A percentile compares a stretch with the other conserved stretches of the same genome.
phyloP scores from a whole-genome alignment of 2,113 vertebrate species.

The Riparia riparia region DNA sequence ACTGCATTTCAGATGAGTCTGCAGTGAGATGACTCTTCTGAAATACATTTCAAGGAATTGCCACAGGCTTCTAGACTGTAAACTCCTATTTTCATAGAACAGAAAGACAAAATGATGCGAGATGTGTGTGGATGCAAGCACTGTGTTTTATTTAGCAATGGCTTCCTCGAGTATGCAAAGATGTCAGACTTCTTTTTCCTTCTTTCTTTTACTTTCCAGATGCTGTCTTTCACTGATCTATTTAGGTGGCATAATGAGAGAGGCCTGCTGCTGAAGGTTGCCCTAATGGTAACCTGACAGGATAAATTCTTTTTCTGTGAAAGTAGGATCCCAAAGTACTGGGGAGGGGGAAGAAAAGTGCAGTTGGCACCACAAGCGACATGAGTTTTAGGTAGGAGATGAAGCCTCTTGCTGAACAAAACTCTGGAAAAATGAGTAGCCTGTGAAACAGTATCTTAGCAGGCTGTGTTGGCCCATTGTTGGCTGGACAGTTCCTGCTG shows the following conservation, averaged over 20 bases:
- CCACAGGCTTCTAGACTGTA: neutral
- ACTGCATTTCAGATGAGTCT: conserved; percentile 15
- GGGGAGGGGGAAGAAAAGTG: neutral
- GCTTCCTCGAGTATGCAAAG: neutral
- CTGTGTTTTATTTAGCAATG: neutral
- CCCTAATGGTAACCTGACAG: neutral
- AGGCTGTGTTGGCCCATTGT: neutral
- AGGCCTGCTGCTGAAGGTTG: neutral
- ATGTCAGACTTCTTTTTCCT: neutral
- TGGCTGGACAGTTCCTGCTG: neutral
- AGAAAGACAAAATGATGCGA: neutral
- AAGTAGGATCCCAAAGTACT: neutral
- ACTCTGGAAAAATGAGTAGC: neutral
- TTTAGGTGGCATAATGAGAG: neutral
- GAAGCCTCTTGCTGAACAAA: neutral
- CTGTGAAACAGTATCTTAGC: neutral
- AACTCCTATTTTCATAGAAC: neutral
- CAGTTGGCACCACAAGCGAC: neutral
- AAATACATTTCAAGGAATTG: neutral
- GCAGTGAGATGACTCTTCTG: neutral
- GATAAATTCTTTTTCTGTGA: neutral
- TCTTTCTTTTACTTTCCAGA: neutral
- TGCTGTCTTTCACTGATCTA: neutral
- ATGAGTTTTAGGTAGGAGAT: neutral
- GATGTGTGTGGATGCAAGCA: neutral